phyloP scores from a whole-genome alignment of 2,888 invertebrate species.

The Drosophila leonis region DNA sequence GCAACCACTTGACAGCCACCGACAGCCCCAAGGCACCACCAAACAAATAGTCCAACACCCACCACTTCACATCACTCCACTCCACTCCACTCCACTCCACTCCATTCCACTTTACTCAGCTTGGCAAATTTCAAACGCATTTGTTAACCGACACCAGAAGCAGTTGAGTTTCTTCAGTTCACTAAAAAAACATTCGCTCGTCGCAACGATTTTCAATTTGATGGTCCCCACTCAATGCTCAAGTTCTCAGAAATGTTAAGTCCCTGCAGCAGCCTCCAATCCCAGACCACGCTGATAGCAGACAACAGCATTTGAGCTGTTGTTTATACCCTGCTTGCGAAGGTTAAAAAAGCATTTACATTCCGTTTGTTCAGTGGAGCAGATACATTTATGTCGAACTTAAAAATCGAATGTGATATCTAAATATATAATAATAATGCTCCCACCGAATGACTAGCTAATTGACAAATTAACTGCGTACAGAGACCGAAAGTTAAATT shows the following conservation, averaged over 20 bases:
- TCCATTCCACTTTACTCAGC: slow-evolving; percentile 11
- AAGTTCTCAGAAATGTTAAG: slow-evolving; percentile 43
- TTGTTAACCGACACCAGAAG: slow-evolving; percentile 61
- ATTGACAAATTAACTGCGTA: too few species aligned
- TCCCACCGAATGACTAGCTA: not conserved
- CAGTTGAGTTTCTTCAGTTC: slow-evolving; percentile 40
- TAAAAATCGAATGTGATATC: not conserved
- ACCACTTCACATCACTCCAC: slow-evolving; percentile 3
- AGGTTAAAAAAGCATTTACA: not conserved
- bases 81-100: slow-evolving; percentile 1
- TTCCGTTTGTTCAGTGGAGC: not conserved
- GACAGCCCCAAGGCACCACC: slow-evolving; percentile 10
- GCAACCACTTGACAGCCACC: slow-evolving; percentile 48
- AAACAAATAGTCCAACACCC: slow-evolving; percentile 4
- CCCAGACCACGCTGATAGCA: not conserved
- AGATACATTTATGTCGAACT: not conserved
- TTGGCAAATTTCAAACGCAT: slow-evolving; percentile 56
- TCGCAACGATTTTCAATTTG: slow-evolving; percentile 63
- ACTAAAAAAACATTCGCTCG: slow-evolving; percentile 56
- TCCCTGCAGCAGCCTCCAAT: slow-evolving; percentile 8
- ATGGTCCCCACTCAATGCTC: slow-evolving; percentile 55
- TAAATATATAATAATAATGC: not conserved
- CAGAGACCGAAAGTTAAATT: too few species aligned
- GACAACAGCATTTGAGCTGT: slow-evolving; percentile 16
- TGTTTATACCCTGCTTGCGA: slow-evolving; percentile 12